Conservation (phyloP, 2,113 vertebrate genomes). For the Trichechus manatus region DNA sequence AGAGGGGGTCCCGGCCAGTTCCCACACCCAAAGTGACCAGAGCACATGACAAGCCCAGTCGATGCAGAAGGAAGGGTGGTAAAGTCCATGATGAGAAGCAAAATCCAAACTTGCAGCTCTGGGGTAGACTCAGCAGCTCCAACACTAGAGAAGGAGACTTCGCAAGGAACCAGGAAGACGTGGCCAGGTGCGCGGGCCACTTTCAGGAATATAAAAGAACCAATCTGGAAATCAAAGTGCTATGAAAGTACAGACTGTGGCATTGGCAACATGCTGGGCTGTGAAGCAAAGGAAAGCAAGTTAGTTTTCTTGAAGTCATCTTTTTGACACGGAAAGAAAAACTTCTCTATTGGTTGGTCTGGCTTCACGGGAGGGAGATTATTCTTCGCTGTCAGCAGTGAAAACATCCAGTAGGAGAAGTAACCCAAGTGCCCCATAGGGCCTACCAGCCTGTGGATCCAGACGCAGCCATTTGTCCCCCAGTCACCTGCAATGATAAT, state of each 20-base stretch:
- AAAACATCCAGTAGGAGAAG: neutral
- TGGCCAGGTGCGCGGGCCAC: neutral
- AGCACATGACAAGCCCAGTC: accelerated
- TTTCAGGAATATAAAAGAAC: neutral
- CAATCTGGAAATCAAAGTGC: neutral
- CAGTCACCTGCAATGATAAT: neutral
- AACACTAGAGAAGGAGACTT: neutral
- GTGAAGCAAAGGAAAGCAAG: neutral
- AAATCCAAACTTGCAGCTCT: neutral
- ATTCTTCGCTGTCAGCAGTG: neutral
- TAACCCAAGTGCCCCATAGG: neutral
- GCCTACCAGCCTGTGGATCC: neutral
- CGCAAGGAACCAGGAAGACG: neutral
- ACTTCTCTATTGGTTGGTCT: neutral
- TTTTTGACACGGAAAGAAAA: neutral
- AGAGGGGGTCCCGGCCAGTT: neutral
- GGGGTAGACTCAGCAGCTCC: neutral
- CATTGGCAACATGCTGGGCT: neutral
- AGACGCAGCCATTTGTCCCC: no score
- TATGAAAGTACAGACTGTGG: neutral
- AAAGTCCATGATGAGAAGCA: neutral
- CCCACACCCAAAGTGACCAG: neutral
- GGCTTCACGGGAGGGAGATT: neutral
- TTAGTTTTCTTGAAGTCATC: neutral
- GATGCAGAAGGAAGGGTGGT: neutral